These are phyloP conservation scores for Stenodera caucasica DNA, from an alignment of 2,888 invertebrate species.

Conservation along the genomic window DNA sequence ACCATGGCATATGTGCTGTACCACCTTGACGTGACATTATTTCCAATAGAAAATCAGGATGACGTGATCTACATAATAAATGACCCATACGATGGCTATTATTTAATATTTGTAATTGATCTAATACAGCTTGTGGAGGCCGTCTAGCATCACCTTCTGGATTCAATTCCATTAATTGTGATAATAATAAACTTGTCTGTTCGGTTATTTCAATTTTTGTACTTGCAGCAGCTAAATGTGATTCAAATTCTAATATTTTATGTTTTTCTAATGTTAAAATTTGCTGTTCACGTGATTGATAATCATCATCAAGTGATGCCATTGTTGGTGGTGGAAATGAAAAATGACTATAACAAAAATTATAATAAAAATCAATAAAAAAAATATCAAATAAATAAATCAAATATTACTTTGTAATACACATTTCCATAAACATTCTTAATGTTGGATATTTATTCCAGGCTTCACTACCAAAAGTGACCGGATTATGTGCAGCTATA, in stretches of 20 bases:
- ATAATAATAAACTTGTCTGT: slow-evolving; percentile 80
- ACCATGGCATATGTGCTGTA: slow-evolving; percentile 95
- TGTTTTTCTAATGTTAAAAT: slow-evolving; percentile 72
- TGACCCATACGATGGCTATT: slow-evolving; percentile 81
- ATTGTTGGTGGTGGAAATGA: slow-evolving; percentile 72
- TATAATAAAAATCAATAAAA: slow-evolving; percentile 13
- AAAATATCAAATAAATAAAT: slow-evolving; percentile 49
- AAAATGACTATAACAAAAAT: slow-evolving; percentile 61
- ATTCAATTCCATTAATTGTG: slow-evolving; percentile 83
- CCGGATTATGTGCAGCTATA: slow-evolving; percentile 90
- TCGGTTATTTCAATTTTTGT: slow-evolving; percentile 89
- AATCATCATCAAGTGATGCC: slow-evolving; percentile 62
- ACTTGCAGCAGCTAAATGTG: slow-evolving; percentile 87
- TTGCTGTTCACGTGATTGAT: slow-evolving; percentile 68
- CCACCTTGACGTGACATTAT: slow-evolving; percentile 85
- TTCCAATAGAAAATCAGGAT: slow-evolving; percentile 89
- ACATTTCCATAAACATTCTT: slow-evolving; percentile 91
- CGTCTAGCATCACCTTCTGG: slow-evolving; percentile 81
- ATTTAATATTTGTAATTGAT: slow-evolving; percentile 78
- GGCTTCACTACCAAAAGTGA: slow-evolving; percentile 80
- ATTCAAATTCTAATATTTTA: slow-evolving; percentile 84
- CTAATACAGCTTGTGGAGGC: slow-evolving; percentile 76
- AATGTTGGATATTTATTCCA: slow-evolving; percentile 92
- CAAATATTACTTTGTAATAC: slow-evolving; percentile 93
- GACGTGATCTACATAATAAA: slow-evolving; percentile 82